A percentile compares a stretch with the other conserved stretches of the same genome.
Evolutionary conservation across 2,888 invertebrate species (phyloP).

Genomic region (Brachyopa scutellaris): DNA sequence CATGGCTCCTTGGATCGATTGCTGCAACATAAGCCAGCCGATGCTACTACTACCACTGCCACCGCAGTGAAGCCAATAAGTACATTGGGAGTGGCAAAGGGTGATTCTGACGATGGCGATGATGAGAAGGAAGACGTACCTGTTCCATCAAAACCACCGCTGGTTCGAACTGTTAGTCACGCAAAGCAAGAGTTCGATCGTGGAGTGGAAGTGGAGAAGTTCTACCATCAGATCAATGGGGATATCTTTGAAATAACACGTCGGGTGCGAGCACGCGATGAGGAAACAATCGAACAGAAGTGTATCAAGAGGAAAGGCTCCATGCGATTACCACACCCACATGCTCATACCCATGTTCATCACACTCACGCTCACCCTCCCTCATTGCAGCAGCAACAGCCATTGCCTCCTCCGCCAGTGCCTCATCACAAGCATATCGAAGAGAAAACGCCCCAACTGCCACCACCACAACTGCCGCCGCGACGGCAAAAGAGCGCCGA

Average conservation of each 20-base stretch:
- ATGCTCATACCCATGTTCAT: slow-evolving; percentile 67
- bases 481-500: slow-evolving; percentile 76
- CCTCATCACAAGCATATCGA: slow-evolving; percentile 72
- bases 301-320: slow-evolving; percentile 79
- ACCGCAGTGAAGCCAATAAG: slow-evolving; percentile 76
- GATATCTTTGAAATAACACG: slow-evolving; percentile 81
- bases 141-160: slow-evolving; percentile 67
- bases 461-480: slow-evolving; percentile 76
- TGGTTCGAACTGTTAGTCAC: slow-evolving; percentile 76
- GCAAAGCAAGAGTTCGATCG: slow-evolving; percentile 80
- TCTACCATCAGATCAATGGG: slow-evolving; percentile 82
- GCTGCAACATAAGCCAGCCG: slow-evolving; percentile 77
- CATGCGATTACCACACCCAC: slow-evolving; percentile 75
- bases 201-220: slow-evolving; percentile 81
- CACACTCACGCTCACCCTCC: slow-evolving; percentile 63
- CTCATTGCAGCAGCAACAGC: slow-evolving; percentile 63
- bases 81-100: slow-evolving; percentile 76
- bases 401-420: slow-evolving; percentile 68
- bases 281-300: slow-evolving; percentile 81
- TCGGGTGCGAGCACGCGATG: slow-evolving; percentile 79
- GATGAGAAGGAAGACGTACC: slow-evolving; percentile 75
- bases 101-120: slow-evolving; percentile 75
- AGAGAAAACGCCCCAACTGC: slow-evolving; percentile 72
- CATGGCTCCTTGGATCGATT: slow-evolving; percentile 81
- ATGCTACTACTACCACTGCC: background rate